phyloP scores from a whole-genome alignment of 2,797 vertebrate species.

The Phrynocephalus forsythii region DNA sequence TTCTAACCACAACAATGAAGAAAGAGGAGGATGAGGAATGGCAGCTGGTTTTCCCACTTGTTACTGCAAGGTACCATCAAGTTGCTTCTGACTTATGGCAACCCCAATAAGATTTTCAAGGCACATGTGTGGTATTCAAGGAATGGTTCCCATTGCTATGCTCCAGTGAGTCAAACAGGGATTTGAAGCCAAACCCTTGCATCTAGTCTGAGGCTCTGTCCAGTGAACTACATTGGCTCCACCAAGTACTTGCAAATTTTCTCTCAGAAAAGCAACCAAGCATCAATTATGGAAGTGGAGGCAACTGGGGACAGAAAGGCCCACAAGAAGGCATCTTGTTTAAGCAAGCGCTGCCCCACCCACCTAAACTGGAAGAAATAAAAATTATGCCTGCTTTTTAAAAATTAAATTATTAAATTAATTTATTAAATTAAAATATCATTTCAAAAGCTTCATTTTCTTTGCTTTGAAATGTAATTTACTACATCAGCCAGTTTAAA shows the following conservation, averaged over 20 bases:
- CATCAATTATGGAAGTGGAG: neutral
- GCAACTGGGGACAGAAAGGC: neutral
- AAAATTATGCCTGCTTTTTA: neutral
- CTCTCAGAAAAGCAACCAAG: neutral
- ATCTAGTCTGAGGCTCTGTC: too few relatives aligned
- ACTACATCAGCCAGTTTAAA: neutral
- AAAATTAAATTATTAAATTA: neutral
- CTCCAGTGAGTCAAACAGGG: too few relatives aligned
- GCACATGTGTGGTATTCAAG: too few relatives aligned
- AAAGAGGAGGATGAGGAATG: too few relatives aligned
- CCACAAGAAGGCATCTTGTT: neutral
- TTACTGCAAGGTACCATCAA: too few relatives aligned
- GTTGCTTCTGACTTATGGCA: too few relatives aligned
- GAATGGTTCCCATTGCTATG: too few relatives aligned
- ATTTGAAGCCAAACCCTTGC: too few relatives aligned
- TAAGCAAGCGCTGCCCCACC: neutral
- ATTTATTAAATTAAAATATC: neutral
- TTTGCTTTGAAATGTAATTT: neutral
- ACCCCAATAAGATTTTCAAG: too few relatives aligned
- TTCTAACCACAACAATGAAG: too few relatives aligned
- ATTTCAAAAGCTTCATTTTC: neutral
- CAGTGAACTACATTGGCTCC: neutral
- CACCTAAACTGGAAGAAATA: neutral
- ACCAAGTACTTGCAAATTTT: neutral
- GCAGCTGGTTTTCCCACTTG: neutral